phyloP scores from a whole-genome alignment of 2,888 invertebrate species.

The Hypomecis punctinalis region DNA sequence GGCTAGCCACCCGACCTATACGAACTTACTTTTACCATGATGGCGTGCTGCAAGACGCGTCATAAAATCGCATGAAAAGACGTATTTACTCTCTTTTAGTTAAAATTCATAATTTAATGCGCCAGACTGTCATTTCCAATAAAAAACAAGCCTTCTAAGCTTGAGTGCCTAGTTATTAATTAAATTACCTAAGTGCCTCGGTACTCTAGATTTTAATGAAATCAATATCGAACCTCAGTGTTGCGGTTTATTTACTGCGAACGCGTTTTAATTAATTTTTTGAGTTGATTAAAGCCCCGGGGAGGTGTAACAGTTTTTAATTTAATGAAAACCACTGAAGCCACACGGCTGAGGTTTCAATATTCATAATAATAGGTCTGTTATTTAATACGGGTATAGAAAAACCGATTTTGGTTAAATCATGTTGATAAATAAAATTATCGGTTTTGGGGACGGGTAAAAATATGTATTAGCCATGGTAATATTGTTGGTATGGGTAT shows the following conservation, averaged over 20 bases:
- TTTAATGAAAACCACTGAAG: constrained; percentile 55
- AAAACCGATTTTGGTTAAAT: too few relatives aligned
- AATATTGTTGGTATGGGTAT: too few relatives aligned
- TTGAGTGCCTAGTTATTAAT: constrained; percentile 8
- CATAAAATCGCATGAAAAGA: too few relatives aligned
- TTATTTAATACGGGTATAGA: background rate
- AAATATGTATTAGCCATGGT: too few relatives aligned
- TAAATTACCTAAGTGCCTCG: constrained; percentile 24
- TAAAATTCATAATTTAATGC: too few relatives aligned
- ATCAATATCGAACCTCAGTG: constrained; percentile 35
- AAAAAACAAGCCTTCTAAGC: background rate
- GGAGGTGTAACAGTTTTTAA: constrained; percentile 56
- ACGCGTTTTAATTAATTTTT: constrained; percentile 54
- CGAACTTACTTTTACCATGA: too few relatives aligned
- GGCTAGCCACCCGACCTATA: too few relatives aligned
- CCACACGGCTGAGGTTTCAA: constrained; percentile 44
- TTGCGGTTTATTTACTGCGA: constrained; percentile 43
- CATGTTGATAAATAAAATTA: too few relatives aligned
- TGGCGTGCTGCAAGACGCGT: too few relatives aligned
- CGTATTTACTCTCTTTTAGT: too few relatives aligned
- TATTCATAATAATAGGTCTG: constrained; percentile 41
- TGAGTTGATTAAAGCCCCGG: constrained; percentile 52
- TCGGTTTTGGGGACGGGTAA: too few relatives aligned
- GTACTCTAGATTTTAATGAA: constrained; percentile 39
- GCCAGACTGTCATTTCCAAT: too few relatives aligned